These are phyloP conservation scores for Stichodactyla mertensii DNA, from an alignment of 64 coral and sea anemone genomes.

Conservation along the genomic window DNA sequence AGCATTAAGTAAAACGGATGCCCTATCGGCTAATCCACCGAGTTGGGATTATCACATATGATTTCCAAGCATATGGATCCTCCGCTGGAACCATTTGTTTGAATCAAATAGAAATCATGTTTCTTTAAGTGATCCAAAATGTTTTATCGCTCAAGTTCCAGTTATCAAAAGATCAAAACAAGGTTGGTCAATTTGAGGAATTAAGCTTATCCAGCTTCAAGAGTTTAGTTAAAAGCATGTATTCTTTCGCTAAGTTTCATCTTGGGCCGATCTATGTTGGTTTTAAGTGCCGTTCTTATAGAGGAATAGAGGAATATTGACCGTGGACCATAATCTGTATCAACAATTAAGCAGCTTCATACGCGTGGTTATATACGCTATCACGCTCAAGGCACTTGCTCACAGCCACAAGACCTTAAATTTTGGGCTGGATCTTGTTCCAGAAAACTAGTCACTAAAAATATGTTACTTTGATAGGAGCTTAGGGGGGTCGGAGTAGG, in stretches of 20 bases:
- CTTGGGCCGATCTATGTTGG: neutral
- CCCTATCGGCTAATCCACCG: neutral
- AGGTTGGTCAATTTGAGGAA: slow-evolving; percentile 5
- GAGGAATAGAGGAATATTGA: neutral
- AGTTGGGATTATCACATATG: neutral
- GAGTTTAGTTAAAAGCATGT: slow-evolving; percentile 21
- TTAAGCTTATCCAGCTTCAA: slow-evolving; percentile 10
- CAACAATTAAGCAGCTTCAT: neutral
- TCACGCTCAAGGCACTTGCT: neutral
- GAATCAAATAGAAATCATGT: slow-evolving; percentile 7
- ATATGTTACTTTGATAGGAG: neutral
- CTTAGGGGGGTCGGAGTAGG: neutral
- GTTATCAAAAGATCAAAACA: slow-evolving; percentile 5
- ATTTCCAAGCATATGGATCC: neutral
- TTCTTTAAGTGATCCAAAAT: slow-evolving; percentile 12
- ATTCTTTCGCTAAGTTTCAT: slow-evolving; percentile 17
- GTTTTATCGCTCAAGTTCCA: slow-evolving; percentile 6
- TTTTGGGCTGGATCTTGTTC: neutral
- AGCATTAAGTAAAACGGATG: slow-evolving; percentile 14
- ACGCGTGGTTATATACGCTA: neutral
- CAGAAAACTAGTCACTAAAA: neutral
- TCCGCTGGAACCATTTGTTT: neutral
- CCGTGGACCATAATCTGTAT: neutral
- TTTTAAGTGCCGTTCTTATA: neutral
- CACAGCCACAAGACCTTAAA: too few species aligned